Percentiles rank a stretch among this genome's conserved stretches.
phyloP scores from a whole-genome alignment of 2,888 invertebrate genomes.

The Cyaniris semiargus region DNA sequence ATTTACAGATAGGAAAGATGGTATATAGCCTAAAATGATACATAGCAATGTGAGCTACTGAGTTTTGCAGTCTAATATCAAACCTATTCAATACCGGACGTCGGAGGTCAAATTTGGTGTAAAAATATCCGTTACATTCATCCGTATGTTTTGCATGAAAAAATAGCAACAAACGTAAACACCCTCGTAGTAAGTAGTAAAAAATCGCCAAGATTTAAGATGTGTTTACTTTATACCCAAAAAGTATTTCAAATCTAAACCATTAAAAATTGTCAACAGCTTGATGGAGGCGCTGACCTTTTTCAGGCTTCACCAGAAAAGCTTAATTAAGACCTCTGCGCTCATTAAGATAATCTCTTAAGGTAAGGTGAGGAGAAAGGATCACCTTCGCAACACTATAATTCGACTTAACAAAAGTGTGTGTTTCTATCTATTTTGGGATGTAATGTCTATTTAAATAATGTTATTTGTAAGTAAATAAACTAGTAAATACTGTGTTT shows the following conservation, averaged over 20 bases:
- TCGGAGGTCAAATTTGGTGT: no score
- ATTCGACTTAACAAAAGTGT: slow-evolving; percentile 15
- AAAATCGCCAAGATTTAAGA: neutral
- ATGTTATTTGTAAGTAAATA: neutral
- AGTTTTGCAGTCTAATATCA: no score
- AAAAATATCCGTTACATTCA: no score
- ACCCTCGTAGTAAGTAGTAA: no score
- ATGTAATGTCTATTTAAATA: neutral
- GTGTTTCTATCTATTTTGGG: neutral
- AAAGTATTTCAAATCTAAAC: neutral
- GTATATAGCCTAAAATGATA: neutral
- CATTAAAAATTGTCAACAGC: neutral
- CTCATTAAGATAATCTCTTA: slow-evolving; percentile 13
- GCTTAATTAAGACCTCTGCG: slow-evolving; percentile 6
- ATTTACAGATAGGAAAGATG: neutral
- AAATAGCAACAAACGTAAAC: no score
- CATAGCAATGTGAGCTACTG: no score
- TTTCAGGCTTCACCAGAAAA: neutral
- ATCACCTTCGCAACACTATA: neutral
- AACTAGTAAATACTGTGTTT: neutral
- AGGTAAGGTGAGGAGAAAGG: neutral
- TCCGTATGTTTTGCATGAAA: no score
- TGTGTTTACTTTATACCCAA: neutral
- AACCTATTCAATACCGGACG: no score
- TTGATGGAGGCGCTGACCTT: slow-evolving; percentile 22